phyloP scores from a whole-genome alignment of 1,140 invertebrate genomes.

The Brachionus koreanus region DNA sequence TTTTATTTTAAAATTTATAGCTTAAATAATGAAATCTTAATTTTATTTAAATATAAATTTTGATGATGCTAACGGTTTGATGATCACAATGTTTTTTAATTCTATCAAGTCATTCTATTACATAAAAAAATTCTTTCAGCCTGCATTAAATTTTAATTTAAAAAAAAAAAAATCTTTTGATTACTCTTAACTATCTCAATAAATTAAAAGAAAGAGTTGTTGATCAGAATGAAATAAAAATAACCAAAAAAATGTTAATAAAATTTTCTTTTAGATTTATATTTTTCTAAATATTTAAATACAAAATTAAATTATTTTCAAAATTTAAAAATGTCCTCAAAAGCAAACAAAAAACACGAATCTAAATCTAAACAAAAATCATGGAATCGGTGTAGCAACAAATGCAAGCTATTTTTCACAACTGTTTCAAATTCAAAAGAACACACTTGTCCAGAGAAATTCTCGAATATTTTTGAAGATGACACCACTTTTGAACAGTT shows the following conservation, averaged over 20 bases:
- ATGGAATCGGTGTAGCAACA: neutral
- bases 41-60: too few relatives aligned
- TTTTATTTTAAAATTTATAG: too few relatives aligned
- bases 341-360: conserved; percentile 2
- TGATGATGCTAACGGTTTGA: too few relatives aligned
- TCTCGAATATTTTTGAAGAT: neutral
- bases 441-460: neutral
- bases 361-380: neutral
- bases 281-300: neutral
- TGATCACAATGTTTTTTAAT: too few relatives aligned
- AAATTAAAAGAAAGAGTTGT: too few relatives aligned
- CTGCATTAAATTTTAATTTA: too few relatives aligned
- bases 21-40: too few relatives aligned
- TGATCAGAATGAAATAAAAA: neutral
- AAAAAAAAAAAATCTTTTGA: too few relatives aligned
- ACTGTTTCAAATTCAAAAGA: neutral
- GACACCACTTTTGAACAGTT: neutral
- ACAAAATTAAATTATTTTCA: neutral
- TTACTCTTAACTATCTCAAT: too few relatives aligned
- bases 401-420: neutral
- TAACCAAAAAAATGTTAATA: neutral
- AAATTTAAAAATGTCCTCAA: conserved; percentile 11
- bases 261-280: neutral
- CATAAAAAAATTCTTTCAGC: too few relatives aligned
- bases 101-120: too few relatives aligned